A percentile compares a stretch with the other conserved stretches of the same genome.
These are phyloP conservation scores for Leucozona laternaria DNA, from an alignment of 2,888 invertebrate genomes.

Conservation along the genomic window DNA sequence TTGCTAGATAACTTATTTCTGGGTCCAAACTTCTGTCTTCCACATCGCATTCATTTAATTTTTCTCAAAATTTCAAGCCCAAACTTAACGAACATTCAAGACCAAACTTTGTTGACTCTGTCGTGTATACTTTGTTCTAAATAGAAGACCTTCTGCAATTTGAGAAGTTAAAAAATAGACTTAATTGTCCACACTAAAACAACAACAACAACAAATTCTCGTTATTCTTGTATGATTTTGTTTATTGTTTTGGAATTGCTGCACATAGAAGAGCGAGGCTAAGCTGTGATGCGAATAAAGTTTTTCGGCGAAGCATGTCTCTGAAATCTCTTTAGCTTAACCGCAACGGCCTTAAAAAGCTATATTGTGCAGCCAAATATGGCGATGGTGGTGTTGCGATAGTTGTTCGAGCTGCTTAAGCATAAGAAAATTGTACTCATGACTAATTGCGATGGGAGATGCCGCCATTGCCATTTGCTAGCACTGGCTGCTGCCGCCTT, in stretches of 20 bases:
- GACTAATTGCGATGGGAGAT: conserved; percentile 60
- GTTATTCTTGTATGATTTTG: conserved; percentile 18
- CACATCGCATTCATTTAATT: neutral
- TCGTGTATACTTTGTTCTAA: neutral
- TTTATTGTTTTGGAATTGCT: conserved; percentile 19
- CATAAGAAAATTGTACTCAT: conserved; percentile 63
- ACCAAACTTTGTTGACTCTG: neutral
- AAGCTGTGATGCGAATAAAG: conserved; percentile 25
- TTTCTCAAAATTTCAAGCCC: conserved; percentile 5
- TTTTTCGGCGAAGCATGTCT: conserved; percentile 38
- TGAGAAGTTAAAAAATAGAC: neutral
- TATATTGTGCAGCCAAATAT: conserved; percentile 25
- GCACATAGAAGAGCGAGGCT: conserved; percentile 30
- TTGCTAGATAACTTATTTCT: neutral
- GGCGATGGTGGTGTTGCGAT: conserved; percentile 9
- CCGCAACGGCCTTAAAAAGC: conserved; percentile 47
- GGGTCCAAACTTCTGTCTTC: neutral
- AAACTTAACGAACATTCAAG: too few species aligned
- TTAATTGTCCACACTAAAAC: neutral
- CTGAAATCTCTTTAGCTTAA: conserved; percentile 40
- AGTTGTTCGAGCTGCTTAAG: conserved; percentile 53
- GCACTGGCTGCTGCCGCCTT: neutral
- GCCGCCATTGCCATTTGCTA: conserved; percentile 14
- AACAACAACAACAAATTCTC: conserved; percentile 20
- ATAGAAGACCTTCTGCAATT: conserved; percentile 8